phyloP scores from a whole-genome alignment of 1,140 invertebrate genomes.

The Trichogramma pretiosum region DNA sequence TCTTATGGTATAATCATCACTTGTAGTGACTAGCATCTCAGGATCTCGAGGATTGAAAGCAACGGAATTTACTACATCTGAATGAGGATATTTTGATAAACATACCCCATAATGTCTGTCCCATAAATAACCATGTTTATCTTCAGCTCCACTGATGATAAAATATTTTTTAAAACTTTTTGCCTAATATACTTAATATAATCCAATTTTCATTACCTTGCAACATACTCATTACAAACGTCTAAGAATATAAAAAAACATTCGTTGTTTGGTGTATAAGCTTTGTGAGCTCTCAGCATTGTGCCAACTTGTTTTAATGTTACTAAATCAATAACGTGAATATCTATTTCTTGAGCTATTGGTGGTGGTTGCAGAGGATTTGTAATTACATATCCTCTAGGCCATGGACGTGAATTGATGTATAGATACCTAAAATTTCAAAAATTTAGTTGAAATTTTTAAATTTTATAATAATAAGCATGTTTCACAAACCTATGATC shows the following conservation, averaged over 20 bases:
- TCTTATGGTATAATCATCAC: constrained; percentile 76
- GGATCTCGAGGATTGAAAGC: constrained; percentile 78
- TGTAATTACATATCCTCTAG: constrained; percentile 65
- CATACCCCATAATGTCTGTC: constrained; percentile 78
- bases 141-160: constrained; percentile 70
- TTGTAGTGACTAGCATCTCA: constrained; percentile 78
- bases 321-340: constrained; percentile 78
- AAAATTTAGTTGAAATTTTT: too few species aligned
- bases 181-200: not conserved
- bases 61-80: constrained; percentile 78
- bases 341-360: constrained; percentile 86
- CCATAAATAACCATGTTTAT: constrained; percentile 78
- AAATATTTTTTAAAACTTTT: constrained; percentile 12
- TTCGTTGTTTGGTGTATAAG: constrained; percentile 79
- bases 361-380: constrained; percentile 76
- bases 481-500: constrained; percentile 61
- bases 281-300: constrained; percentile 76
- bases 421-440: constrained; percentile 69
- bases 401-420: constrained; percentile 82
- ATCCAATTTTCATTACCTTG: constrained; percentile 53
- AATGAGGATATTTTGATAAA: constrained; percentile 67
- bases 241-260: constrained; percentile 87
- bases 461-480: not conserved
- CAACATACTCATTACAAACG: constrained; percentile 77
- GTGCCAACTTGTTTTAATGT: constrained; percentile 71